Conservation (phyloP, 2,888 invertebrate genomes). For the Empis stercorea region DNA sequence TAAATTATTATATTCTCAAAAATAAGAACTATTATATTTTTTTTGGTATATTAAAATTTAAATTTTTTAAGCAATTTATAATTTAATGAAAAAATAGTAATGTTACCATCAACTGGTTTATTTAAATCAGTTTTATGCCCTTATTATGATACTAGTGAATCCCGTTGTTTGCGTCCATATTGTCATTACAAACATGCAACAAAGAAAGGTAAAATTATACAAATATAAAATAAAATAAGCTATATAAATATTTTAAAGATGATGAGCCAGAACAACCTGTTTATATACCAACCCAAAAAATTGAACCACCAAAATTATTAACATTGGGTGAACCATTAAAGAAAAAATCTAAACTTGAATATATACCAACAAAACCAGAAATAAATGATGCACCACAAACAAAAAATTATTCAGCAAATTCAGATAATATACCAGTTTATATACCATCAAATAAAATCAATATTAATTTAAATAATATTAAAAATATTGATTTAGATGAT, state of each 20-base stretch:
- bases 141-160: conserved; percentile 50
- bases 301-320: conserved; percentile 22
- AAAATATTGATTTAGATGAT: conserved; percentile 15
- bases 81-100: conserved; percentile 31
- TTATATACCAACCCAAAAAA: conserved; percentile 26
- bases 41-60: too few species aligned
- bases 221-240: background rate
- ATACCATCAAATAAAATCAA: conserved; percentile 21
- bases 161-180: conserved; percentile 74
- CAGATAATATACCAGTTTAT: conserved; percentile 25
- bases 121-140: conserved; percentile 80
- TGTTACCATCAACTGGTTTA: conserved; percentile 84
- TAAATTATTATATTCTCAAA: too few species aligned
- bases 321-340: conserved; percentile 18
- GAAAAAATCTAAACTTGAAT: conserved; percentile 30
- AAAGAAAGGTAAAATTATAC: conserved; percentile 46
- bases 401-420: conserved; percentile 9
- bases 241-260: too few species aligned
- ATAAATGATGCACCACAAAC: conserved; percentile 25
- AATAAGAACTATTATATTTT: too few species aligned
- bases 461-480: conserved; percentile 9
- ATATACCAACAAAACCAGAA: conserved; percentile 32
- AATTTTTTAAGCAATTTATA: too few species aligned
- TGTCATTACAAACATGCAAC: conserved; percentile 83
- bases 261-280: conserved; percentile 21